These are phyloP conservation scores for Enteromius mattozi DNA, from an alignment of 2,797 vertebrate genomes.

Conservation along the genomic window DNA sequence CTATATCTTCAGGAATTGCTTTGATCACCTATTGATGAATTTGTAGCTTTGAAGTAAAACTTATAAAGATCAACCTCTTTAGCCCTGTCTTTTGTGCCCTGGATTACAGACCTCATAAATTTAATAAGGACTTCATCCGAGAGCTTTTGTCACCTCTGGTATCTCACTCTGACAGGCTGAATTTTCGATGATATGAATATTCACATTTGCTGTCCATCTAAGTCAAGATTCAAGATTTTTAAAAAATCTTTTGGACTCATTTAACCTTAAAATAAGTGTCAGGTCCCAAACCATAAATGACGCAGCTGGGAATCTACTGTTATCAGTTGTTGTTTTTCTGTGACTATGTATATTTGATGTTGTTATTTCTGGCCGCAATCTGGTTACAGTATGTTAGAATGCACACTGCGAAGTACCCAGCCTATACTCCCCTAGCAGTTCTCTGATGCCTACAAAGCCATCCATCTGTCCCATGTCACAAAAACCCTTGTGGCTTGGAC, in stretches of 20 bases:
- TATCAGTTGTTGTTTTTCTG: background rate
- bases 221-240: too few species aligned
- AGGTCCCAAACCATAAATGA: background rate
- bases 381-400: background rate
- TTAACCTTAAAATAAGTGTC: constrained; percentile 1
- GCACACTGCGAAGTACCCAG: background rate
- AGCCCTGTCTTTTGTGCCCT: constrained; percentile 10
- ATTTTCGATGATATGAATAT: background rate
- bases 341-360: background rate
- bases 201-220: constrained; percentile 14
- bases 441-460: constrained; percentile 8
- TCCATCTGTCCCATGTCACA: constrained; percentile 16
- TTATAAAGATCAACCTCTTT: constrained; percentile 1
- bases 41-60: constrained; percentile 21
- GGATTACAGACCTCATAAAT: constrained; percentile 23
- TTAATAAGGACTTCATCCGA: background rate
- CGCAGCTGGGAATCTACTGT: too few species aligned
- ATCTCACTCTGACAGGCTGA: constrained; percentile 2
- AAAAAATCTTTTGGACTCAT: background rate
- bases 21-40: constrained; percentile 29
- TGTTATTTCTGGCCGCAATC: background rate
- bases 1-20: constrained; percentile 17
- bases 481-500: background rate
- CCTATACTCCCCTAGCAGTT: background rate
- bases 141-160: background rate